phyloP scores from a whole-genome alignment of 2,113 vertebrate species.

The Thymallus thymallus region DNA sequence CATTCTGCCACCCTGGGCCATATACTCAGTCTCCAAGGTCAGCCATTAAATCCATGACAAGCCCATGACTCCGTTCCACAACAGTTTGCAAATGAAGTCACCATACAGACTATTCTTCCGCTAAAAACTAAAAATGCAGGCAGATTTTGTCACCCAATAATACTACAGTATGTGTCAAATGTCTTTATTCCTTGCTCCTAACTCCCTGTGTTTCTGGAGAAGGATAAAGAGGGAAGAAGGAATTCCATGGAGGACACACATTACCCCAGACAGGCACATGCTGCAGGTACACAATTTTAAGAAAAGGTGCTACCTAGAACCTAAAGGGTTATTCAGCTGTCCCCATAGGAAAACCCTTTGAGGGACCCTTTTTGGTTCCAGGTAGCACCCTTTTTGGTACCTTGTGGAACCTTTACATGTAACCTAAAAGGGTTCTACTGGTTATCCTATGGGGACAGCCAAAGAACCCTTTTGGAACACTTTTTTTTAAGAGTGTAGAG shows the following conservation, averaged over 20 bases:
- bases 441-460: background rate
- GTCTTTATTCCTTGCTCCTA: background rate
- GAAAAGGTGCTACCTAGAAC: too few relatives aligned
- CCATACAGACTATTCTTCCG: background rate
- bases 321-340: too few relatives aligned
- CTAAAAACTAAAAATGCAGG: slow-evolving; percentile 54
- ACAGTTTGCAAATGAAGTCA: background rate
- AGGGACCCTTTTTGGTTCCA: too few relatives aligned
- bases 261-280: slow-evolving; percentile 77
- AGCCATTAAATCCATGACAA: slow-evolving; percentile 41
- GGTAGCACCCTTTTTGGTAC: too few relatives aligned
- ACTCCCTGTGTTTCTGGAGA: slow-evolving; percentile 33
- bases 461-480: too few relatives aligned
- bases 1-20: slow-evolving; percentile 86
- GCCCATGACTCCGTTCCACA: background rate
- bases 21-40: slow-evolving; percentile 85
- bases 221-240: slow-evolving; percentile 48
- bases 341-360: too few relatives aligned
- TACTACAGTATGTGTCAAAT: background rate
- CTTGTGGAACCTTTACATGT: too few relatives aligned
- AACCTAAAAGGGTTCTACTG: too few relatives aligned
- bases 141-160: slow-evolving; percentile 72
- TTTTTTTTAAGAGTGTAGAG: slow-evolving; percentile 63
- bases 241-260: slow-evolving; percentile 67
- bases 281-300: slow-evolving; percentile 71